Percentiles rank a stretch among this genome's conserved stretches.
These are phyloP conservation scores for Apistogramma diplotaenia DNA, from an alignment of 2,113 vertebrate genomes.

Conservation along the genomic window DNA sequence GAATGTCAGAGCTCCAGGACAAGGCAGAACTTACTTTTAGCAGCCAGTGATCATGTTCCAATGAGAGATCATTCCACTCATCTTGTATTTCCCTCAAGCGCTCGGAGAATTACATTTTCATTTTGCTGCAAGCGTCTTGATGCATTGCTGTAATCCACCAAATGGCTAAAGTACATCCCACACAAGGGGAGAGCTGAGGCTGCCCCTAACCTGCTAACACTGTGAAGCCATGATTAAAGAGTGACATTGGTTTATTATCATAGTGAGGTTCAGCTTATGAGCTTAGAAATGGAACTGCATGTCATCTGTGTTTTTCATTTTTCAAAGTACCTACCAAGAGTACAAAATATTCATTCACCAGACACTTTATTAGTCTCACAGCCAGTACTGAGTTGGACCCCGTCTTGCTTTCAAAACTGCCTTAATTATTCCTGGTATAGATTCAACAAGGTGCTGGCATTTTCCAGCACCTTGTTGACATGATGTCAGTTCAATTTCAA, in stretches of 20 bases:
- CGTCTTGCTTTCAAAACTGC: not conserved
- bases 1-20: slow-evolving; percentile 40
- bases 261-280: not conserved
- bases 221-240: slow-evolving; percentile 35
- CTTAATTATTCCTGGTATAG: not conserved
- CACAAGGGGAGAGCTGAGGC: slow-evolving; percentile 9
- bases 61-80: slow-evolving; percentile 37
- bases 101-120: slow-evolving; percentile 63
- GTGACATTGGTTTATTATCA: slow-evolving; percentile 31
- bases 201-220: slow-evolving; percentile 37
- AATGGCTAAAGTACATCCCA: slow-evolving; percentile 31
- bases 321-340: not conserved
- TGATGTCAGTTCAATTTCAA: no score
- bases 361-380: not conserved
- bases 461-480: not conserved
- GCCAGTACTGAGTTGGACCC: not conserved
- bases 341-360: not conserved
- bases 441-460: not conserved
- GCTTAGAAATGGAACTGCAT: not conserved
- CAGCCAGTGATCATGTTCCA: slow-evolving; percentile 44
- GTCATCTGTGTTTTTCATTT: not conserved
- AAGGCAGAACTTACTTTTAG: slow-evolving; percentile 20
- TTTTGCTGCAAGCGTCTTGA: slow-evolving; percentile 56
- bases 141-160: slow-evolving; percentile 56
- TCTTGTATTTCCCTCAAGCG: slow-evolving; percentile 47